Evolutionary conservation across 2,797 vertebrate genomes (phyloP), one percentile per base, ranked within the genome.

Genomic region (Steatocranus sp.): DNA sequence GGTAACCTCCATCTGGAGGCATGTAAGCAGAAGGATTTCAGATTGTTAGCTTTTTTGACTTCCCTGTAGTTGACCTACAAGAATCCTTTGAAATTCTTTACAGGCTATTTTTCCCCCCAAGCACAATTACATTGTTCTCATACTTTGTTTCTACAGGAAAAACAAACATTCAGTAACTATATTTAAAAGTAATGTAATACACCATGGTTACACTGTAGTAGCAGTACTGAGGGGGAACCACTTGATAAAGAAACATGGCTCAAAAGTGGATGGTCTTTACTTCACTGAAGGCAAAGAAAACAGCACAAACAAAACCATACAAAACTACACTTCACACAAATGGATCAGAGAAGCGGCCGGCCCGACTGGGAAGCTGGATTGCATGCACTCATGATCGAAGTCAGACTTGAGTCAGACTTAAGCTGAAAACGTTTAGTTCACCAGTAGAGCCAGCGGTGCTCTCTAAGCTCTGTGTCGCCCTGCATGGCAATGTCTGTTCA

Each of bases 221-320:
- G 94, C 91, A 89, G 92, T 93, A 93, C 89, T 91, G 89, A 92
- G 73, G 91, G 92, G 87, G 91, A 93, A 92, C 91, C 92, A 90
- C 87, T 93, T 88, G 92, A 89, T 92, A 91, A 93, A 94, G 86
- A 90, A 95, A 95, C 93, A 95, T 95, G 96, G 96, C 96, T 96
- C 95, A 96, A 94, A 95, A 92, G 89, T 92, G 94, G 94, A 91
- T 90, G 78, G 89, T 94, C 91, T 94, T 94, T 95, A 95, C 95
- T 95, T 96, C 95, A 96, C 94, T 94, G 94, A 96, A 96, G 94
- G 94, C 94, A 96, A 96, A 94, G 88, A 90, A 95, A 95, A 94
- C 88, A 87, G 92, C 92, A 94, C 87, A 95, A 95, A 94, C 88
- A 92, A 94, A 93, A 91, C 83, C 87, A 92, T 91, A 89, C 89